Evolutionary conservation across 2,888 invertebrate species (phyloP).

Genomic region (Anodontia alba): DNA sequence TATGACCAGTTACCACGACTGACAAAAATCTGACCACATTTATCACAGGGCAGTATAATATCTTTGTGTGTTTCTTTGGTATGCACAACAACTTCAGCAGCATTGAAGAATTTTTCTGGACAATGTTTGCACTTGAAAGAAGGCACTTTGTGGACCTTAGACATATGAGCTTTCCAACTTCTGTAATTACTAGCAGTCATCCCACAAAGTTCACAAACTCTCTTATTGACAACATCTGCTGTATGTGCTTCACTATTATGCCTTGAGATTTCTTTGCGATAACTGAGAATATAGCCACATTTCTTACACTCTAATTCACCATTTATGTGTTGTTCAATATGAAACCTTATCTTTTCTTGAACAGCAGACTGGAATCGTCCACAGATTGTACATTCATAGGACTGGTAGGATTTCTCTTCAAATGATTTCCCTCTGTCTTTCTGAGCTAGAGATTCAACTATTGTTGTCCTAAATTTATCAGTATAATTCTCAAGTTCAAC

Average conservation of each 20-base stretch:
- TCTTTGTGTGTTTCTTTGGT: conserved; percentile 9
- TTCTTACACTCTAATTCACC: conserved; percentile 21
- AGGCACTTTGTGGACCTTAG: conserved; percentile 20
- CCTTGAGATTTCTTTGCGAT: conserved; percentile 3
- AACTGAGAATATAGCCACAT: conserved; percentile 21
- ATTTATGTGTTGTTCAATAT: conserved; percentile 19
- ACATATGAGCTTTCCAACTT: conserved; percentile 22
- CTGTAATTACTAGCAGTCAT: not conserved
- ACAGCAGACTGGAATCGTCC: conserved; percentile 8
- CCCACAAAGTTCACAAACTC: conserved; percentile 17
- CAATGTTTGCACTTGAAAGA: conserved; percentile 17
- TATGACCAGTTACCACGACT: conserved; percentile 23
- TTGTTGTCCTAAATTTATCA: conserved; percentile 10
- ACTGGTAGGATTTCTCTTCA: conserved; percentile 18
- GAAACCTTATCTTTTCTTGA: conserved; percentile 8
- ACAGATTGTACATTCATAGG: conserved; percentile 19
- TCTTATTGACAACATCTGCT: not conserved
- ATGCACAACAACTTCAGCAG: not conserved
- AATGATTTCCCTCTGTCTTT: conserved; percentile 17
- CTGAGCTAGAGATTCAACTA: conserved; percentile 9
- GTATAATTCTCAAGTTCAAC: conserved; percentile 14
- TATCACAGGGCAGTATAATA: conserved; percentile 7
- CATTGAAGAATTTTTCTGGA: conserved; percentile 12
- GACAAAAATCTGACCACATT: conserved; percentile 22
- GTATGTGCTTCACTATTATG: conserved; percentile 11